These are phyloP conservation scores for Muschampia plurimacula DNA, from an alignment of 2,888 invertebrate genomes.

Conservation along the genomic window DNA sequence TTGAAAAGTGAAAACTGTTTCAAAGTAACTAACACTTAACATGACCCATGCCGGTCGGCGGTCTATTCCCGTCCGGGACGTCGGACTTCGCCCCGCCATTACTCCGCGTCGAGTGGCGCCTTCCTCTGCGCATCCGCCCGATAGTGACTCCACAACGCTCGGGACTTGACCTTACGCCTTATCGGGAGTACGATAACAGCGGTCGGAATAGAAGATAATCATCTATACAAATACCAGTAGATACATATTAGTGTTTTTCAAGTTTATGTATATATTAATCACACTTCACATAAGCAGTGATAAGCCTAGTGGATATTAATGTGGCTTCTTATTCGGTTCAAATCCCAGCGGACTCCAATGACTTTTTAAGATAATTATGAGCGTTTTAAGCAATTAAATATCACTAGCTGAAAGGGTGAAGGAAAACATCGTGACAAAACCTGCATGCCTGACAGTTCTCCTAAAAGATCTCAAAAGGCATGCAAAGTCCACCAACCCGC, in stretches of 20 bases:
- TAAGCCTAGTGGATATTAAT: too few relatives aligned
- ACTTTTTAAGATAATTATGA: too few relatives aligned
- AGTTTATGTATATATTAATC: too few relatives aligned
- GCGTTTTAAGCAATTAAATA: too few relatives aligned
- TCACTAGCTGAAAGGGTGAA: too few relatives aligned
- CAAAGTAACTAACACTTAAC: not conserved
- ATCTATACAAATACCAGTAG: not conserved
- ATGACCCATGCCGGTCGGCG: conserved; percentile 13
- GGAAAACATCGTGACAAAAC: too few relatives aligned
- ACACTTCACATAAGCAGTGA: too few relatives aligned
- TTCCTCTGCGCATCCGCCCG: conserved; percentile 48
- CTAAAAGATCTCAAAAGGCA: too few relatives aligned
- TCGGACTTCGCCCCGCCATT: conserved; percentile 70
- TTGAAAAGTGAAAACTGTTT: not conserved
- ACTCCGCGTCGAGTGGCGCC: conserved; percentile 60
- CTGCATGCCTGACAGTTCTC: too few relatives aligned
- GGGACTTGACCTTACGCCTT: conserved; percentile 11
- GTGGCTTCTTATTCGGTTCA: too few relatives aligned
- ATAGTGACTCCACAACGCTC: conserved; percentile 49
- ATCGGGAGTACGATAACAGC: conserved; percentile 3
- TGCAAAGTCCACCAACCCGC: too few relatives aligned
- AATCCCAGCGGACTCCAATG: too few relatives aligned
- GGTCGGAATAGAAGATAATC: not conserved
- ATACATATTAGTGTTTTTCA: not conserved
- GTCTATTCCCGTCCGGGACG: conserved; percentile 50